phyloP scores from a whole-genome alignment of 2,888 invertebrate species.

The Latheticus oryzae region DNA sequence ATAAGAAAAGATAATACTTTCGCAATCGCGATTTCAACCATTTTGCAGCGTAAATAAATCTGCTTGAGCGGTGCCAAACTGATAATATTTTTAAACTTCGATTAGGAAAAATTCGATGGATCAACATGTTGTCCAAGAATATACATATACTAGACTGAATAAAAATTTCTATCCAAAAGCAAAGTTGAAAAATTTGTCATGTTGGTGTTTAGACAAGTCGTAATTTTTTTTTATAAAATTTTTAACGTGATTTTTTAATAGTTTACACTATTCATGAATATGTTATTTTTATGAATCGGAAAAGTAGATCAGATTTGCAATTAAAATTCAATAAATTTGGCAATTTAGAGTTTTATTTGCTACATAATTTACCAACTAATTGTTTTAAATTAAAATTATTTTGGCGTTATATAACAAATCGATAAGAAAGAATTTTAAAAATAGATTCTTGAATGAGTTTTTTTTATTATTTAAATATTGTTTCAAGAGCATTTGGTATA shows the following conservation, averaged over 20 bases:
- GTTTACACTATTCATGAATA: too few relatives aligned
- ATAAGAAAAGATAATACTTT: constrained; percentile 5
- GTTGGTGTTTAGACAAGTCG: neutral
- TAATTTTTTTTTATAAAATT: neutral
- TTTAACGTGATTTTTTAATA: constrained; percentile 23
- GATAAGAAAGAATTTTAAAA: too few relatives aligned
- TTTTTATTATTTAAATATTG: too few relatives aligned
- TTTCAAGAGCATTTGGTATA: too few relatives aligned
- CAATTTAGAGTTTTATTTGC: too few relatives aligned
- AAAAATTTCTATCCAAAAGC: neutral
- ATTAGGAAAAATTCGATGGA: constrained; percentile 20
- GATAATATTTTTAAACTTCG: constrained; percentile 25
- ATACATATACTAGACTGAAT: too few relatives aligned
- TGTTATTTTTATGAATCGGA: constrained; percentile 18
- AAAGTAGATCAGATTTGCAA: constrained; percentile 21
- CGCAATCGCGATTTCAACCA: constrained; percentile 21
- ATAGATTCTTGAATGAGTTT: too few relatives aligned
- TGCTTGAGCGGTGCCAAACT: constrained; percentile 18
- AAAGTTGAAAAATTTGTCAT: constrained; percentile 9
- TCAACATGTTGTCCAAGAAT: too few relatives aligned
- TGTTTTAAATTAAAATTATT: too few relatives aligned
- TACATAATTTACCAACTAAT: too few relatives aligned
- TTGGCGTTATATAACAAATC: too few relatives aligned
- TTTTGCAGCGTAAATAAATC: constrained; percentile 21
- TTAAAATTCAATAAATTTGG: constrained; percentile 22